Conservation (phyloP, 2,113 vertebrate species). For the Sakesphorus luctuosus region DNA sequence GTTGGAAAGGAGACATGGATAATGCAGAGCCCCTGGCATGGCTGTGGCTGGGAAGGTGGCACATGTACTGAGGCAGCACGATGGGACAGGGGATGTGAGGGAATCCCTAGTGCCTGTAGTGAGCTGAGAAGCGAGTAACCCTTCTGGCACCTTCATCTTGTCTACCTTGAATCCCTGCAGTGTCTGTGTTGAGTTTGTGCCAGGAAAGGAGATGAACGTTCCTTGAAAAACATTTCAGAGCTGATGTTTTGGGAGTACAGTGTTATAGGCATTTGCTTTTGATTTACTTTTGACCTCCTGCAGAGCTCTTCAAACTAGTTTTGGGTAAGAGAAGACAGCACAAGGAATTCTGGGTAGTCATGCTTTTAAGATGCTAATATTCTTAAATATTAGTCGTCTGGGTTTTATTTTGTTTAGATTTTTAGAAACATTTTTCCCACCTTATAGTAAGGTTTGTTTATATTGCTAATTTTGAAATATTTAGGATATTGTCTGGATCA, state of each 20-base stretch:
- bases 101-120: neutral
- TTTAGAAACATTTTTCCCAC: neutral
- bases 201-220: neutral
- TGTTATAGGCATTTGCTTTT: neutral
- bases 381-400: neutral
- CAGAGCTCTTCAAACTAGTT: neutral
- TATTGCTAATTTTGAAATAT: neutral
- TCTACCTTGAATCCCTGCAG: neutral
- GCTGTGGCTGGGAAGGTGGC: neutral
- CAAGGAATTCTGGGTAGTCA: neutral
- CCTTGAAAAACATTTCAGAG: neutral
- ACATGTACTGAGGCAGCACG: fast-evolving
- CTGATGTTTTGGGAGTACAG: neutral
- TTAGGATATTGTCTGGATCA: neutral
- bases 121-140: neutral
- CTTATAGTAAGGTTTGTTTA: neutral
- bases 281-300: neutral
- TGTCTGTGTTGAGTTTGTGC: neutral
- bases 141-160: neutral
- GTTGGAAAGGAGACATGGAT: neutral
- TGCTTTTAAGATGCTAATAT: neutral
- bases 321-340: neutral
- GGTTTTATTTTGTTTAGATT: neutral
- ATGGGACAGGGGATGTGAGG: neutral
- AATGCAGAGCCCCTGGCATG: neutral